A percentile compares a stretch with the other conserved stretches of the same genome.
These are phyloP conservation scores for Podarcis muralis DNA, from an alignment of 2,113 vertebrate species.

Conservation along the genomic window DNA sequence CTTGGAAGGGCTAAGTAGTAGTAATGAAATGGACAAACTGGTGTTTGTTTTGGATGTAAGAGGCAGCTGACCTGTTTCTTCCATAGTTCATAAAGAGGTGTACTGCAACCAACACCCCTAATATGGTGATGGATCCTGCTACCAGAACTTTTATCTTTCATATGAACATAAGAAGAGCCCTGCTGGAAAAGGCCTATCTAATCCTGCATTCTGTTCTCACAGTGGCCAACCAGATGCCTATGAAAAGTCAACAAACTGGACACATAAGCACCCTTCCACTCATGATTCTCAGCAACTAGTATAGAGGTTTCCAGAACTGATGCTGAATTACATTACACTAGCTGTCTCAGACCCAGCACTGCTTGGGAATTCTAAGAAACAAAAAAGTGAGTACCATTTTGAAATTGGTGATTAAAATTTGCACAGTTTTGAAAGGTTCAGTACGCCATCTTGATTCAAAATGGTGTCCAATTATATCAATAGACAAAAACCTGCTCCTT, in stretches of 20 bases:
- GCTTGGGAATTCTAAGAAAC: background rate
- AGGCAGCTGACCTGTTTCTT: background rate
- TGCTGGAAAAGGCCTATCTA: too few species aligned
- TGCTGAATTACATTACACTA: background rate
- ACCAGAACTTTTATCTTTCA: background rate
- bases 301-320: background rate
- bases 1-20: background rate
- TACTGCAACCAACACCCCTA: background rate
- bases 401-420: too few species aligned
- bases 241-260: background rate
- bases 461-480: too few species aligned
- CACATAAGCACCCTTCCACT: background rate
- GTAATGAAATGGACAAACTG: background rate
- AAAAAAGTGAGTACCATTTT: too few species aligned
- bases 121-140: background rate
- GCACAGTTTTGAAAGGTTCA: too few species aligned
- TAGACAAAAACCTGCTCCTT: too few species aligned
- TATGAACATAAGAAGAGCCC: background rate
- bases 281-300: background rate
- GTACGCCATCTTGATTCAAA: too few species aligned
- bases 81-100: background rate
- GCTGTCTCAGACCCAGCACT: too few species aligned
- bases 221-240: background rate
- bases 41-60: background rate
- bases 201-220: too few species aligned